Percentiles rank a stretch among this genome's conserved stretches.
Conservation (phyloP, 2,113 vertebrate species). For the Chlorodrepanis virens region DNA sequence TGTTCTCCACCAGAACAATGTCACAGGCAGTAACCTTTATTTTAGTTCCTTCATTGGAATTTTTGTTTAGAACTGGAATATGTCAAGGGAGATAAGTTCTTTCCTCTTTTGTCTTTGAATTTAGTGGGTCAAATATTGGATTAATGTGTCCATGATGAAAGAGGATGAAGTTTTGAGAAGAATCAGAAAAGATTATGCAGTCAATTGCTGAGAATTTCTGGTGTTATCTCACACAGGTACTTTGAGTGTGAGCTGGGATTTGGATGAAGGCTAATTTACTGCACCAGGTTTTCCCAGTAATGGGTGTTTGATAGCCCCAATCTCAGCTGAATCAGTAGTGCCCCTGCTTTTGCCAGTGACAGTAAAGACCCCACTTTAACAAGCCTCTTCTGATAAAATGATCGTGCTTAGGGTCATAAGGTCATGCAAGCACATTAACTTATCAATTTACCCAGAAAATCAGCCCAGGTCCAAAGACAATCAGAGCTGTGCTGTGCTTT, state of each 20-base stretch:
- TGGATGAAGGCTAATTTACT: neutral
- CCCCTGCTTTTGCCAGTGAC: neutral
- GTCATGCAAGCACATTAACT: rapidly evolving
- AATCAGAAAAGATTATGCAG: neutral
- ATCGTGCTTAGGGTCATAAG: neutral
- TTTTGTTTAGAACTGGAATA: neutral
- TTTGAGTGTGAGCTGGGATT: neutral
- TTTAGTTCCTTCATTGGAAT: rapidly evolving
- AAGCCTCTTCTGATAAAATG: neutral
- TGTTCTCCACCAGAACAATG: neutral
- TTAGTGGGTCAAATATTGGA: neutral
- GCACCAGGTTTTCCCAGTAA: neutral
- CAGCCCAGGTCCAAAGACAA: neutral
- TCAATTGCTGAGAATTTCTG: neutral
- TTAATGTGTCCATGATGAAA: rapidly evolving
- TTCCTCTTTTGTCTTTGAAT: neutral
- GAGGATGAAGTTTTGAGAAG: neutral
- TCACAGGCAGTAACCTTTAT: neutral
- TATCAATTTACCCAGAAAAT: neutral
- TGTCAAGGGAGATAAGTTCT: rapidly evolving
- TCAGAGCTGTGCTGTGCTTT: neutral
- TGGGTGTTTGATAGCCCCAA: neutral
- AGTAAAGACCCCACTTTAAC: neutral
- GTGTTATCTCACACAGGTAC: neutral
- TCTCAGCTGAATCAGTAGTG: neutral